phyloP scores from a whole-genome alignment of 2,888 invertebrate genomes.

The Stomorhina lunata region DNA sequence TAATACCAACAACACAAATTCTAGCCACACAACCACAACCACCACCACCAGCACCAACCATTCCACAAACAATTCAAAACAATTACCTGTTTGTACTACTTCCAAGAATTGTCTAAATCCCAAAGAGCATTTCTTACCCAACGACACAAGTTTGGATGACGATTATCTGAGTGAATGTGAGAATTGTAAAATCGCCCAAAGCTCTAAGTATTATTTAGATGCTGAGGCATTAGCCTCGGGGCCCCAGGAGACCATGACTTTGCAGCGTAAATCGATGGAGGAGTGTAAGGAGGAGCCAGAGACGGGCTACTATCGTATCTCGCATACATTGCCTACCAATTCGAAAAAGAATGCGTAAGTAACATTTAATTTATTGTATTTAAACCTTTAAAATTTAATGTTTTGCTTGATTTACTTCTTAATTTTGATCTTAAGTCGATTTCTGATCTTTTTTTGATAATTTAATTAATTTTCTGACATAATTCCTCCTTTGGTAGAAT shows the following conservation, averaged over 20 bases:
- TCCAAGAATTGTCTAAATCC: slow-evolving; percentile 80
- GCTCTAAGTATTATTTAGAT: slow-evolving; percentile 84
- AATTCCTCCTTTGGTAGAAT: too few relatives aligned
- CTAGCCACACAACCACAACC: background rate
- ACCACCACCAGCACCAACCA: slow-evolving; percentile 6
- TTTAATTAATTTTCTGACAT: too few relatives aligned
- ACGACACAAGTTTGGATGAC: slow-evolving; percentile 81
- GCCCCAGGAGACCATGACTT: slow-evolving; percentile 85
- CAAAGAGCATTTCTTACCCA: slow-evolving; percentile 80
- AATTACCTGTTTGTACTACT: slow-evolving; percentile 79
- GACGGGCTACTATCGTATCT: slow-evolving; percentile 83
- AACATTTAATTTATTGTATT: background rate
- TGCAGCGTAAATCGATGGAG: slow-evolving; percentile 82
- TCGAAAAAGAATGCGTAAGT: slow-evolving; percentile 80
- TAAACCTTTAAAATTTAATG: background rate
- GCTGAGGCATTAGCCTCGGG: slow-evolving; percentile 81
- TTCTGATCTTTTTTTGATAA: too few relatives aligned
- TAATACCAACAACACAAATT: slow-evolving; percentile 10
- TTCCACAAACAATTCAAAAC: slow-evolving; percentile 68
- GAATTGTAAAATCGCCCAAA: slow-evolving; percentile 89
- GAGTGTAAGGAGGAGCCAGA: slow-evolving; percentile 79
- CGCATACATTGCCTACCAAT: slow-evolving; percentile 84
- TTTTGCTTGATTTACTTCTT: too few relatives aligned
- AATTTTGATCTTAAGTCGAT: too few relatives aligned
- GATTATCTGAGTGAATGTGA: slow-evolving; percentile 92